These are phyloP conservation scores for mouse (Mus musculus) DNA, from an alignment of 2,113 vertebrate species.

Conservation along the genomic window DNA sequence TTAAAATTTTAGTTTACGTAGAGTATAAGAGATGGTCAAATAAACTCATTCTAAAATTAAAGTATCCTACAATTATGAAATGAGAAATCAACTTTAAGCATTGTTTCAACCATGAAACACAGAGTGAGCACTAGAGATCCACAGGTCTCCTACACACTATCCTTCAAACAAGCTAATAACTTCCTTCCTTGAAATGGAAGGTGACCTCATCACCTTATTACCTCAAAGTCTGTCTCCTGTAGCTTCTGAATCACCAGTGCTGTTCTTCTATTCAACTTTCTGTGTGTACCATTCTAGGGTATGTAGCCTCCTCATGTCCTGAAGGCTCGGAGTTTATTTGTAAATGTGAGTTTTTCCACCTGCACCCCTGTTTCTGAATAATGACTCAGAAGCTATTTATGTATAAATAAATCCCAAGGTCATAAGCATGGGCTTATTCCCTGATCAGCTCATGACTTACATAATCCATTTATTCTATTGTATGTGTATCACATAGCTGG, in stretches of 20 bases:
- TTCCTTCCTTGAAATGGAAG: neutral
- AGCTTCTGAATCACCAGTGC: neutral
- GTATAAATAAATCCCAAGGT: too few relatives aligned
- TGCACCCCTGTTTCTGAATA: too few relatives aligned
- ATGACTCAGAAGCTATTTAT: too few relatives aligned
- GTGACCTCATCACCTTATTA: neutral
- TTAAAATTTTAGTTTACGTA: conserved; percentile 25
- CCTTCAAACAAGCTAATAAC: neutral
- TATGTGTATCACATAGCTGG: too few relatives aligned
- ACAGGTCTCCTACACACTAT: neutral
- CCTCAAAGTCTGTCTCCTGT: neutral
- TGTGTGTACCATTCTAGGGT: fast-evolving
- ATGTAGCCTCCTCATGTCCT: neutral
- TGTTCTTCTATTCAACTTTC: neutral
- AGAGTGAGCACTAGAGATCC: neutral
- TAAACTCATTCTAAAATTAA: neutral
- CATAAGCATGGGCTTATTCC: too few relatives aligned
- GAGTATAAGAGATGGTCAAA: neutral
- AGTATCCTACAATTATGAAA: neutral
- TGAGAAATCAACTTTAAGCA: neutral
- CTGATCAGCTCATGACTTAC: too few relatives aligned
- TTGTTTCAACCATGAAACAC: neutral
- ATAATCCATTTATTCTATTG: too few relatives aligned
- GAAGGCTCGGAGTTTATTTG: neutral
- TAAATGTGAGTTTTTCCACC: too few relatives aligned